Base-by-base conservation (phyloP, 2,113 vertebrate genomes). In the Glaucidium brasilianum region DNA sequence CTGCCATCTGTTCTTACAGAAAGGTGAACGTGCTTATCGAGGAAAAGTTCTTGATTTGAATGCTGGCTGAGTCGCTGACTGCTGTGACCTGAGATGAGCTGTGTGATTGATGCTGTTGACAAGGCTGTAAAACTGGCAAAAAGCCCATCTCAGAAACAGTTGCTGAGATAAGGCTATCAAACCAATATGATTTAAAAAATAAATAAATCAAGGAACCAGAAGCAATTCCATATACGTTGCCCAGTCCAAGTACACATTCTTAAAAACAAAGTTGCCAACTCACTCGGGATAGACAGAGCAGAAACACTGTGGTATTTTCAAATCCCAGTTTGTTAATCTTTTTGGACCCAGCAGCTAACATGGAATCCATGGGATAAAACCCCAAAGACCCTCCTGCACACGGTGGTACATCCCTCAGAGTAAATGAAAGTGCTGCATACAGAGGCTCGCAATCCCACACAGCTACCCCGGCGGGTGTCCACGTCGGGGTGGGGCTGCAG, bases 71-170 rank as follows among this genome's bases (percentile, higher is more conserved):
- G 94, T 27, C 0, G 12, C 85, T 81, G 71, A 18, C 62, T 91
- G 93, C 94, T 66, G 85, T 60, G 86, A 80, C 71, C 87, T 9
- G 66, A 35, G 73, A 75, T 0, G 13, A 84, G 79, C 53, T n/a
- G 67, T 8, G 67, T 63, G 91, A 91, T 14, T 76, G 92, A 87
- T 81, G 84, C 58, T 82, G 77, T 32, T 76, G 93, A 94, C 75
- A 56, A 43, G 91, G 73, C 66, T 62, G 47, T 13, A 68, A 60
- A 94, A 49, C 82, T 83, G 74, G 85, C 75, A 78, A 81, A 58
- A 53, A 86, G 88, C 73, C 64, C 72, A 64, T 77, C 85, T 88
- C 84, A 50, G 71, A 77, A 88, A 59, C 0, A 3, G 50, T 16
- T 77, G 79, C 78, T 59, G 82, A 90, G 53, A 68, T 50, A 84